Base-by-base conservation (phyloP, 2,888 invertebrate species). In the Scaptomyza caliginosa region DNA sequence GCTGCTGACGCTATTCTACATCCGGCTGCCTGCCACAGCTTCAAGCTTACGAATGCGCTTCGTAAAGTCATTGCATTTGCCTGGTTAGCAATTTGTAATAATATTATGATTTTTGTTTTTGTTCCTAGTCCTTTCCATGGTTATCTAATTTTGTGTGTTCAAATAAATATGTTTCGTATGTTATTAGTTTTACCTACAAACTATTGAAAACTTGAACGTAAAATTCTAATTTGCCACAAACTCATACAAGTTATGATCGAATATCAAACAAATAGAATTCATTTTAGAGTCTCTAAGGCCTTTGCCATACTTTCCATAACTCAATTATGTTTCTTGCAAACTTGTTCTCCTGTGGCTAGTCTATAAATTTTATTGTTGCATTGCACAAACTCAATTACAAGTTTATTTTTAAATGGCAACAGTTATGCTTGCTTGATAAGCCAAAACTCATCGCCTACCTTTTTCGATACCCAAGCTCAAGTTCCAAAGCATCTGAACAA, bases 11-110 rank as follows among this genome's bases (percentile, higher is more conserved):
- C n/a, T n/a, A n/a, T n/a, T 60, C 55, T 49, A 8, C 26, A 13
- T 32, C 32, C 32, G 32, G 49, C 48, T 34, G 32, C 13, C 32
- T 74, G 82, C 70, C 67, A 76, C 83, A 83, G 73, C 86, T 86
- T 86, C 43, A 32, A 64, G 63, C 64, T 70, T 76, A 68, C 86
- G 58, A 79, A 76, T 71, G 75, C 57, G 46, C 45, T 62, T 51
- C 65, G 73, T 83, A 58, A 79, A 83, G 77, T 71, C 84, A 74
- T 56, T 65, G 77, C 77, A 63, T 73, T 66, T 63, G 83, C 86
- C 65, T 70, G 65, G 67, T 56, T 74, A 65, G 77, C 80, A 76
- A 74, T 75, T 74, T 75, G 59, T 60, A 74, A 77, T 70, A 63
- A 73, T 65, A 63, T 68, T 60, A 26, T 16, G 8, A 28, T n/a